phyloP scores from a whole-genome alignment of 2,113 vertebrate species.

The Nycticorax nycticorax region DNA sequence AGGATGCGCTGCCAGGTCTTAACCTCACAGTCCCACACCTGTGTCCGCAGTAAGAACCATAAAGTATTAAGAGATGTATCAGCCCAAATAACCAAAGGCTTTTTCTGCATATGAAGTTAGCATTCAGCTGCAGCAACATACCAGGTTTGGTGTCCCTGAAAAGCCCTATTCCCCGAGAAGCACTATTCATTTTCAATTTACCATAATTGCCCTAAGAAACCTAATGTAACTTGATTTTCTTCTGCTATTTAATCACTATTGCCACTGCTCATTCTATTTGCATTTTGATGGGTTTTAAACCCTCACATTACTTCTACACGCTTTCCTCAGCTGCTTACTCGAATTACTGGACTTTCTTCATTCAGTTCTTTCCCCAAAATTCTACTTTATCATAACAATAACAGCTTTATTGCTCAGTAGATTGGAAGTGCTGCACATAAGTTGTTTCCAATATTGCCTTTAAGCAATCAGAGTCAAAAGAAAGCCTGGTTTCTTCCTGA shows the following conservation, averaged over 20 bases:
- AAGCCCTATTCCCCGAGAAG: conserved; percentile 1
- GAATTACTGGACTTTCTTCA: background rate
- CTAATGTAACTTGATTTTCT: background rate
- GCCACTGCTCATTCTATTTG: background rate
- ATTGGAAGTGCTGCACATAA: background rate
- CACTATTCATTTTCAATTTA: background rate
- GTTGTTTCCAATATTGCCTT: conserved; percentile 27
- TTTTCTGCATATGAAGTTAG: background rate
- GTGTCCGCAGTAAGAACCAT: rapidly evolving
- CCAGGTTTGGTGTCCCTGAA: background rate
- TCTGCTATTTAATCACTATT: background rate
- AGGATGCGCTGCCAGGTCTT: background rate
- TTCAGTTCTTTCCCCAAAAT: background rate
- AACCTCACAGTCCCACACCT: background rate
- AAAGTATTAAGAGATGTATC: background rate
- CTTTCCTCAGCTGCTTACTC: background rate
- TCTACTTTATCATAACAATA: background rate
- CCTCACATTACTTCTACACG: background rate
- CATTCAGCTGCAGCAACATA: background rate
- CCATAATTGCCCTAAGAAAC: background rate
- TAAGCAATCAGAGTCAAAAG: background rate
- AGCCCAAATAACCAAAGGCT: background rate
- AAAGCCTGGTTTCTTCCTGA: conserved; percentile 1
- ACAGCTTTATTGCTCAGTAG: background rate
- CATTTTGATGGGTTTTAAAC: conserved; percentile 23